Conservation (phyloP, 2,113 vertebrate genomes). For the Odocoileus hemionus region DNA sequence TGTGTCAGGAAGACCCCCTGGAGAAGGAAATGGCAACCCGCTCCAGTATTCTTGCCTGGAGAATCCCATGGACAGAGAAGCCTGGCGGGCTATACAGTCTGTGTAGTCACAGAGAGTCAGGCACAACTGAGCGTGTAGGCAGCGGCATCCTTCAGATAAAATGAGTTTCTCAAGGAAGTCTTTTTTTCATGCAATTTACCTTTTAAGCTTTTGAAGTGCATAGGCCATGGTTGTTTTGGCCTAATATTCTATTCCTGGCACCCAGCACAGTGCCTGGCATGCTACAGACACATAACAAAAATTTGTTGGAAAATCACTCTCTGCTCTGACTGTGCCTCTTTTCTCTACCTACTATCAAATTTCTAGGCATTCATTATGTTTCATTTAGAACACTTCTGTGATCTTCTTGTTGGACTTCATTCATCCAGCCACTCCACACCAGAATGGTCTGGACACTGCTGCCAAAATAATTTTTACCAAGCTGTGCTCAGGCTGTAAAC, state of each 20-base stretch:
- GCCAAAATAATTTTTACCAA: constrained; percentile 16
- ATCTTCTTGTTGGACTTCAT: neutral
- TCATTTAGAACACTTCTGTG: neutral
- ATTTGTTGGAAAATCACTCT: neutral
- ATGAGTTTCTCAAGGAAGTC: neutral
- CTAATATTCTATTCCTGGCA: neutral
- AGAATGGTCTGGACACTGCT: neutral
- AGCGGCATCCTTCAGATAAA: neutral
- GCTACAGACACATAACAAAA: neutral
- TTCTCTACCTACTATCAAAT: neutral
- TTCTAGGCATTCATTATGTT: neutral
- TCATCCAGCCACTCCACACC: neutral
- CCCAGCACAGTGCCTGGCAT: neutral
- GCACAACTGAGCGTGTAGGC: neutral
- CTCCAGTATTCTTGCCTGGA: neutral
- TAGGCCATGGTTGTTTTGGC: neutral
- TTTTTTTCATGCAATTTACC: neutral
- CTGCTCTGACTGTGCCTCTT: neutral
- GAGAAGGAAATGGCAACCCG: neutral
- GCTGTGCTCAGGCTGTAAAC: neutral
- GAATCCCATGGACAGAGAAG: neutral
- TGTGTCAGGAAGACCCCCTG: neutral
- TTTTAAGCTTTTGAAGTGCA: neutral
- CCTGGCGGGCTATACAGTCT: neutral
- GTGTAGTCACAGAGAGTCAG: neutral